A percentile compares a stretch with the other conserved stretches of the same genome.
Conservation (phyloP, 1,140 invertebrate genomes). For the Vanessa tameamea region DNA sequence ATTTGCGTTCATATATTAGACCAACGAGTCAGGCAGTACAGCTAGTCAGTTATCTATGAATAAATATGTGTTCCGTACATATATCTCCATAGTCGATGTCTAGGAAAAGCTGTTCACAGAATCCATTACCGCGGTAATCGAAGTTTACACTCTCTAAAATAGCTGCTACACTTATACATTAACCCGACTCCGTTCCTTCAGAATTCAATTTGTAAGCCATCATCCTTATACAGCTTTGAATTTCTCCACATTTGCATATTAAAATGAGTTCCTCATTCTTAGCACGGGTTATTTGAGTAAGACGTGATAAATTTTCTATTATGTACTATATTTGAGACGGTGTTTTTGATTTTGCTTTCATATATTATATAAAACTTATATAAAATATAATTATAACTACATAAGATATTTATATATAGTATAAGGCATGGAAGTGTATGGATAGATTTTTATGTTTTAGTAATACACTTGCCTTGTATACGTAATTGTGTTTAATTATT, state of each 20-base stretch:
- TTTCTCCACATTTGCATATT: slow-evolving; percentile 44
- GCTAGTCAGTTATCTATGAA: too few relatives aligned
- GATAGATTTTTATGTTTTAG: too few relatives aligned
- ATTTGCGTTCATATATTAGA: too few relatives aligned
- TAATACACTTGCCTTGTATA: too few relatives aligned
- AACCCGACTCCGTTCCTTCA: slow-evolving; percentile 24
- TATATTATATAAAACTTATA: too few relatives aligned
- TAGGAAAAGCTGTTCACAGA: slow-evolving; percentile 25
- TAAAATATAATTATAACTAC: too few relatives aligned
- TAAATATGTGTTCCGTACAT: too few relatives aligned
- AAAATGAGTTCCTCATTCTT: slow-evolving; percentile 42
- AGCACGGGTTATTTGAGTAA: slow-evolving; percentile 39
- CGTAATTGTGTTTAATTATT: too few relatives aligned
- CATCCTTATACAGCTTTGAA: slow-evolving; percentile 36
- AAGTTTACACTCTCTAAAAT: slow-evolving; percentile 21
- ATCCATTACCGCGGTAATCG: slow-evolving; percentile 26
- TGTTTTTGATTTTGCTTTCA: not conserved
- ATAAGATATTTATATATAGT: too few relatives aligned
- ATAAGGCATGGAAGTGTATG: too few relatives aligned
- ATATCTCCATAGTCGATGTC: not conserved
- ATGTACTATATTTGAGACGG: not conserved
- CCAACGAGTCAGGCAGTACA: too few relatives aligned
- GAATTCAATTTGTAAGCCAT: slow-evolving; percentile 48
- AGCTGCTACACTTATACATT: slow-evolving; percentile 28
- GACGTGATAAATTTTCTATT: slow-evolving; percentile 35